Base-by-base conservation (phyloP, 2,113 vertebrate genomes). In the Alethe castanea region DNA sequence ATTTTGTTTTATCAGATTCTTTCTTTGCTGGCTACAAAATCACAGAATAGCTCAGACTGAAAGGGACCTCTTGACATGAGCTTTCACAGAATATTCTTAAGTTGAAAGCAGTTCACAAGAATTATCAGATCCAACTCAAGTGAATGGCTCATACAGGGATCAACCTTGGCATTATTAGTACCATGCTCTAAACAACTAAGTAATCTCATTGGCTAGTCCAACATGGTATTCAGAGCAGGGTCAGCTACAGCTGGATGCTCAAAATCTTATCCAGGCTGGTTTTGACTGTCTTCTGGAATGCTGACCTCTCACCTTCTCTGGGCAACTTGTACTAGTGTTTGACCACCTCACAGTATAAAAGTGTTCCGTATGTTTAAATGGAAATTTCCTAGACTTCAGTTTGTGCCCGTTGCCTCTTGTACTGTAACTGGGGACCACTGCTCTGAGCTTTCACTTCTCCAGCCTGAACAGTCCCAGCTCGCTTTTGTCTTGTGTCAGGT, bases 401-500 rank as follows among this genome's bases (percentile, higher is more conserved):
- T 88, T 61, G 45, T 85, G 52, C 42, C 25, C 1, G 0, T 35
- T 83, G 42, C 13, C 9, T 74, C 20, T 53, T 79, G 8, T 83
- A 33, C 44, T 36, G 11, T 82, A 14, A 35, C 14, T 50, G 44
- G 11, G 22, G 23, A 40, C 8, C 9, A 7, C 29, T 81, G 35
- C 38, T 14, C 28, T 50, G 74, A 92, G 42, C 57, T 60, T 77
- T 70, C 33, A 59, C 14, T 77, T 65, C 42, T 84, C 14, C 19
- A 61, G n/a, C 7, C 45, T 61, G 24, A 72, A 9, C 18, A 44
- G 26, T 42, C 48, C 13, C 19, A 54, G 11, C 25, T 83, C 0
- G 0, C 17, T 83, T 3, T 71, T 4, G 9, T 78, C 28, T 10
- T 35, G 17, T 52, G 33, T 35, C 0, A 2, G 38, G 16, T 81